A percentile compares a stretch with the other conserved stretches of the same genome.
phyloP scores from a whole-genome alignment of 2,888 invertebrate genomes.

The Lordiphosa fenestrarum region DNA sequence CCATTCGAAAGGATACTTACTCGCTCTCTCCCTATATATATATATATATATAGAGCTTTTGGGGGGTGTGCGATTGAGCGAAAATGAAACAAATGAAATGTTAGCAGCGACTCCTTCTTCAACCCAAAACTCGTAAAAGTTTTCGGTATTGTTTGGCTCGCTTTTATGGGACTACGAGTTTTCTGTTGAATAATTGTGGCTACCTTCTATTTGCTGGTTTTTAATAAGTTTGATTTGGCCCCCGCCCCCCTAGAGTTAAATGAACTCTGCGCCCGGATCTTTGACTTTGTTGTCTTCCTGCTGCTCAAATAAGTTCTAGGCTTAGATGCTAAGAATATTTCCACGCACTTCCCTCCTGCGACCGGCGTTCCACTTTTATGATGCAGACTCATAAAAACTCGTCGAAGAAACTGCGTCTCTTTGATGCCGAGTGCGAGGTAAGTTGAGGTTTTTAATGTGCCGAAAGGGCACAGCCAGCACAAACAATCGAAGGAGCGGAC shows the following conservation, averaged over 20 bases:
- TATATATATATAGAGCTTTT: not conserved
- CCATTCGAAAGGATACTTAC: conserved; percentile 40
- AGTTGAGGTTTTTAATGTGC: conserved; percentile 50
- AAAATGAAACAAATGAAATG: conserved; percentile 45
- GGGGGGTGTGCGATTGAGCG: conserved; percentile 14
- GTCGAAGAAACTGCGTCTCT: conserved; percentile 42
- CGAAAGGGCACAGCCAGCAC: conserved; percentile 47
- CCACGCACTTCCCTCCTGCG: conserved; percentile 43
- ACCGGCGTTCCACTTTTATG: conserved; percentile 56
- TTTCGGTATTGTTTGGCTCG: conserved; percentile 56
- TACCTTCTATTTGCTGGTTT: conserved; percentile 31
- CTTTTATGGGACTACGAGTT: conserved; percentile 57
- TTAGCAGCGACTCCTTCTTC: conserved; percentile 29
- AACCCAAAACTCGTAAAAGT: conserved; percentile 57
- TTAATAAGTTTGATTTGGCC: conserved; percentile 57
- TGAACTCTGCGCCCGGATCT: conserved; percentile 44
- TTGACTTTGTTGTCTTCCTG: conserved; percentile 55
- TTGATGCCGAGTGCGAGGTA: conserved; percentile 45
- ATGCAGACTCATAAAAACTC: conserved; percentile 64
- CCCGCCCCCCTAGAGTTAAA: conserved; percentile 45
- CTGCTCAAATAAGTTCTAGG: conserved; percentile 28
- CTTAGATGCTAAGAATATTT: conserved; percentile 45
- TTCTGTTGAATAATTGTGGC: conserved; percentile 66
- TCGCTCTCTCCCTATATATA: conserved; percentile 6
- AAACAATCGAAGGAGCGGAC: conserved; percentile 60